Conservation (phyloP, 2,797 vertebrate genomes). For the Sphaeramia orbicularis region DNA sequence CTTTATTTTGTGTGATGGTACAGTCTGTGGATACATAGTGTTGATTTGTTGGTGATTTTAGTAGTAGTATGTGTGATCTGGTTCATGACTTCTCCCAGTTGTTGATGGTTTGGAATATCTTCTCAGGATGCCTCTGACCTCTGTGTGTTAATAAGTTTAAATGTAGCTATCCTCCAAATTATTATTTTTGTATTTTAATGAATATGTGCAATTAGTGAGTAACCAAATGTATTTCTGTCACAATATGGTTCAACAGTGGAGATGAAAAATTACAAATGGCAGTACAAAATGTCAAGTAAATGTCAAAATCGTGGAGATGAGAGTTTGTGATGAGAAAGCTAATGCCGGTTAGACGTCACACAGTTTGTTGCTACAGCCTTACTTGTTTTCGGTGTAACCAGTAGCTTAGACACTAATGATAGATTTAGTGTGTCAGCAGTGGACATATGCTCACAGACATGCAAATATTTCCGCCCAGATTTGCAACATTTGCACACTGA, state of each 20-base stretch:
- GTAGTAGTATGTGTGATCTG: too few relatives aligned
- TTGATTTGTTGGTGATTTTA: too few relatives aligned
- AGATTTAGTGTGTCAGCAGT: background rate
- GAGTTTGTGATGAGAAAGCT: constrained; percentile 8
- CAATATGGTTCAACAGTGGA: constrained; percentile 2
- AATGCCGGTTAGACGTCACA: background rate
- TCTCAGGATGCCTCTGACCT: constrained; percentile 2
- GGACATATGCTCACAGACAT: constrained; percentile 9
- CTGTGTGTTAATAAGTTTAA: constrained; percentile 2
- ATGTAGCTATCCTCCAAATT: constrained; percentile 18
- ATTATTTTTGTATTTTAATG: background rate
- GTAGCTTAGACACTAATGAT: too few relatives aligned
- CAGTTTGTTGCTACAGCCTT: too few relatives aligned
- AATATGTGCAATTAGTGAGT: constrained; percentile 11
- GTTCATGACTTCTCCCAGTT: too few relatives aligned
- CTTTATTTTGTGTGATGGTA: too few relatives aligned
- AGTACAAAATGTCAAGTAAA: constrained; percentile 32
- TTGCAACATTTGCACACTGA: background rate
- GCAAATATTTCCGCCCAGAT: background rate
- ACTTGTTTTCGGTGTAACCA: too few relatives aligned
- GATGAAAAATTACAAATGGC: constrained; percentile 21
- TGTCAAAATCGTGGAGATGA: constrained; percentile 16
- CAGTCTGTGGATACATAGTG: too few relatives aligned
- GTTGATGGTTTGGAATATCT: too few relatives aligned
- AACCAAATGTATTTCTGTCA: constrained; percentile 17